These are phyloP conservation scores for Stegophylla sp. DNA, from an alignment of 2,888 invertebrate genomes.

Conservation along the genomic window DNA sequence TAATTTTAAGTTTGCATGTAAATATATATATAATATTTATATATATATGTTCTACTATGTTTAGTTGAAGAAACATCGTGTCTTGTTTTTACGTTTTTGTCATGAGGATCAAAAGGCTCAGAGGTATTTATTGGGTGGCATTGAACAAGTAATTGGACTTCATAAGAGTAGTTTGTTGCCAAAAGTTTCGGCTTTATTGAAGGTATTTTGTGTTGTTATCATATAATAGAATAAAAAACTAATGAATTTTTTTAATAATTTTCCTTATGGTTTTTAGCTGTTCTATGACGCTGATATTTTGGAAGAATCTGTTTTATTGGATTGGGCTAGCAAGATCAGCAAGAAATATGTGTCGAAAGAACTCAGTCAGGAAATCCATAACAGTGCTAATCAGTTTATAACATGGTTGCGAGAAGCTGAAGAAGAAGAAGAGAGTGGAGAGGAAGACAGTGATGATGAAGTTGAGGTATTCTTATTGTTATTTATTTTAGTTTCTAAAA, in stretches of 20 bases:
- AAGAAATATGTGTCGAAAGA: conserved; percentile 94
- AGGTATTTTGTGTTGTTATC: conserved; percentile 66
- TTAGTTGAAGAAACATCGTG: conserved; percentile 79
- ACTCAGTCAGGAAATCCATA: conserved; percentile 87
- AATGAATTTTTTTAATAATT: conserved; percentile 12
- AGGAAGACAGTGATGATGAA: conserved; percentile 75
- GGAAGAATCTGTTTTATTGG: conserved; percentile 90
- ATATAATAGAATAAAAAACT: conserved; percentile 16
- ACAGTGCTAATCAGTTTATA: conserved; percentile 90
- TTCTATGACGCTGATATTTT: conserved; percentile 95
- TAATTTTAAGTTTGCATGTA: background rate
- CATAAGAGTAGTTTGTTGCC: conserved; percentile 81
- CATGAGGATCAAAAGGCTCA: conserved; percentile 84
- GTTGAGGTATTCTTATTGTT: conserved; percentile 68
- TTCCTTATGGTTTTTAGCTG: conserved; percentile 68
- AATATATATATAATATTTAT: background rate
- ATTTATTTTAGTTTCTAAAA: no score
- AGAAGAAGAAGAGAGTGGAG: conserved; percentile 83
- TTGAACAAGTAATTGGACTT: conserved; percentile 89
- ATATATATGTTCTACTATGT: conserved; percentile 21
- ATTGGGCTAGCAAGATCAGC: conserved; percentile 94
- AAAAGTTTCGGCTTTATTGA: conserved; percentile 87
- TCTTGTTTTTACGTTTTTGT: conserved; percentile 81
- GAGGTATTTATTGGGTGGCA: conserved; percentile 90
- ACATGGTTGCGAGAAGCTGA: conserved; percentile 98